Percentiles rank a stretch among this genome's conserved stretches.
These are phyloP conservation scores for Bostrychus sinensis DNA, from an alignment of 2,113 vertebrate genomes.

Conservation along the genomic window DNA sequence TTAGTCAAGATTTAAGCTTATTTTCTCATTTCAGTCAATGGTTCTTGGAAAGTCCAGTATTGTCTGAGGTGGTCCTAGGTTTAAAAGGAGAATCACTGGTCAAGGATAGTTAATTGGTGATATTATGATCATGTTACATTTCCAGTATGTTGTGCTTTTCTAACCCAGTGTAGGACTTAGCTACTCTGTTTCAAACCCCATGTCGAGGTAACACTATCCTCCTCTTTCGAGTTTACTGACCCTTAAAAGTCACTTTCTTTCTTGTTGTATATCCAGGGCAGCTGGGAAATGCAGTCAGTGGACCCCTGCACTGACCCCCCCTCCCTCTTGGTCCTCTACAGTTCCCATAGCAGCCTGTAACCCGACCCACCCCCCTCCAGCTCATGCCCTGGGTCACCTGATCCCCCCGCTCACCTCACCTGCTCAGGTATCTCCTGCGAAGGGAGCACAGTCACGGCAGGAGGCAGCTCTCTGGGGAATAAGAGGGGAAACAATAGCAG, in stretches of 20 bases:
- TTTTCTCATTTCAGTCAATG: too few species aligned
- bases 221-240: neutral
- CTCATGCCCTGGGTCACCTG: constrained; percentile 59
- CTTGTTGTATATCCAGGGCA: constrained; percentile 4
- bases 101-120: too few species aligned
- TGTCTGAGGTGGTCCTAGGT: too few species aligned
- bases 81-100: too few species aligned
- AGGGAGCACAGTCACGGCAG: constrained; percentile 12
- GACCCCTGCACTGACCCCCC: constrained; percentile 8
- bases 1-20: too few species aligned
- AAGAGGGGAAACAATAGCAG: neutral
- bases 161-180: too few species aligned
- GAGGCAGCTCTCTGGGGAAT: constrained; percentile 5
- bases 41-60: too few species aligned
- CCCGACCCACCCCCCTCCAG: constrained; percentile 23
- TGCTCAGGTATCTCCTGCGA: constrained; percentile 72
- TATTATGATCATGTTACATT: too few species aligned
- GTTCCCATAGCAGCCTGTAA: constrained; percentile 56
- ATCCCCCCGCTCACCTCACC: constrained; percentile 62
- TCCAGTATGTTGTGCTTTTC: too few species aligned
- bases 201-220: neutral
- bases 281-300: constrained; percentile 13
- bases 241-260: constrained; percentile 4
- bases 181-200: neutral
- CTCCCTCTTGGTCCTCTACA: neutral